A percentile compares a stretch with the other conserved stretches of the same genome.
These are phyloP conservation scores for Dasyprocta punctata DNA, from an alignment of 2,113 vertebrate genomes.

Conservation along the genomic window DNA sequence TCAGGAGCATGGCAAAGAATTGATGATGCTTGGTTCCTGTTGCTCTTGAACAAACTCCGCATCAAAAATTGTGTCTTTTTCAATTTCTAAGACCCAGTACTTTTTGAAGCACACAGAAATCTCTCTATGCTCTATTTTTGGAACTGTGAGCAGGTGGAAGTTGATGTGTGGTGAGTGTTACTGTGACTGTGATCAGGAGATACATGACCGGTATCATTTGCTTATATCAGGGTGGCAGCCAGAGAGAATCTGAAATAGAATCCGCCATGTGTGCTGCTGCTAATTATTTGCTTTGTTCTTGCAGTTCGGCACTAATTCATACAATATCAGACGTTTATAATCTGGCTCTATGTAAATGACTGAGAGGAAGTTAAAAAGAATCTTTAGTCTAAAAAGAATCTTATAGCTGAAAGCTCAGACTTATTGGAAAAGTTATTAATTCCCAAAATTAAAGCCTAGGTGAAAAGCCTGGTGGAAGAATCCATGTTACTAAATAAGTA, in stretches of 20 bases:
- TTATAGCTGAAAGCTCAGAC: conserved; percentile 8
- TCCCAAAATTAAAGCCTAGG: conserved; percentile 39
- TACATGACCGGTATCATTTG: conserved; percentile 52
- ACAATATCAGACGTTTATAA: conserved; percentile 56
- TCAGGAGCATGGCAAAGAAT: not conserved
- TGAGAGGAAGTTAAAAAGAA: conserved; percentile 1
- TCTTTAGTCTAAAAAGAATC: conserved; percentile 15
- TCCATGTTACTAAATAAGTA: not conserved
- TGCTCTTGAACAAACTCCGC: not conserved
- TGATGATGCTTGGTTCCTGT: not conserved
- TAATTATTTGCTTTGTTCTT: conserved; percentile 71
- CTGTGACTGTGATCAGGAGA: conserved; percentile 51
- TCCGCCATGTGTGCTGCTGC: conserved; percentile 36
- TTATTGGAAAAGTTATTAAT: conserved; percentile 49
- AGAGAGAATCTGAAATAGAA: conserved; percentile 67
- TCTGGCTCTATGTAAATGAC: conserved; percentile 26
- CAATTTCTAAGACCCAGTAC: not conserved
- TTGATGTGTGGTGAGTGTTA: conserved; percentile 65
- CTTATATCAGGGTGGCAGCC: conserved; percentile 68
- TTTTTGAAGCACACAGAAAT: conserved; percentile 16
- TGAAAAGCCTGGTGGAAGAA: not conserved
- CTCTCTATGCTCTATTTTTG: conserved; percentile 66
- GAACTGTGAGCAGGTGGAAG: conserved; percentile 67
- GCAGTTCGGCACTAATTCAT: conserved; percentile 54
- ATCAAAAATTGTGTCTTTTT: not conserved